Evolutionary conservation across 2,888 invertebrate genomes (phyloP), one percentile per base, ranked within the genome.

Genomic region (Yponomeuta sedellus): DNA sequence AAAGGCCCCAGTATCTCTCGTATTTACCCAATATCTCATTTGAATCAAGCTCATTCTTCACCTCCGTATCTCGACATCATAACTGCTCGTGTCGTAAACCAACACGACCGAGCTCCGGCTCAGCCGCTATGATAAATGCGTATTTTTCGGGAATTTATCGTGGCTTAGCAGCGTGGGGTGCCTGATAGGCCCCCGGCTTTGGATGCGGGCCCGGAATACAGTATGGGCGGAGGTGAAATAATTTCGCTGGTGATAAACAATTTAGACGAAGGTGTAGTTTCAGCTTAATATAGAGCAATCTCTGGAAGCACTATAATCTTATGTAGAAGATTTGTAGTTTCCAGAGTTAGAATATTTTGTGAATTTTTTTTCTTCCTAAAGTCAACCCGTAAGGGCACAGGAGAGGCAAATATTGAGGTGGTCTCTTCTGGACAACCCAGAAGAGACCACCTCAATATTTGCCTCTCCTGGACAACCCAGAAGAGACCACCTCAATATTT

Each of bases 111-210:
- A 12, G 44, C 34, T 34, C 44, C 44, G 59, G 59, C 59, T 59
- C 59, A 59, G 59, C 22, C 59, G 57, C 6, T 34, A 88, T 88
- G 88, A 88, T 83, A 80, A 85, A 88, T 88, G 84, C 79, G 70
- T 81, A 77, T 82, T 83, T 85, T 83, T 84, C 79, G 75, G 68
- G 76, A 79, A 81, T 80, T 78, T 77, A 82, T 80, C 68, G 70
- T 69, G 70, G 70, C 71, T 71, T 72, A 25, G n/a, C 61, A 11
- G 19, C 16, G 25, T n/a, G 61, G 16, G 34, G 12, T 61, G 25
- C 44, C 44, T 16, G 44, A 52, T 59, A 59, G 20, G 58, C 58
- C 58, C 22, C 59, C 20, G 59, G 59, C 20, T 59, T 59, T 20
- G 25, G 25, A 59, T 59, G 11, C 59, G 25, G 59, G 25, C 12